Evolutionary conservation across 1,140 invertebrate genomes (phyloP).

Genomic region (Carposina sasakii): DNA sequence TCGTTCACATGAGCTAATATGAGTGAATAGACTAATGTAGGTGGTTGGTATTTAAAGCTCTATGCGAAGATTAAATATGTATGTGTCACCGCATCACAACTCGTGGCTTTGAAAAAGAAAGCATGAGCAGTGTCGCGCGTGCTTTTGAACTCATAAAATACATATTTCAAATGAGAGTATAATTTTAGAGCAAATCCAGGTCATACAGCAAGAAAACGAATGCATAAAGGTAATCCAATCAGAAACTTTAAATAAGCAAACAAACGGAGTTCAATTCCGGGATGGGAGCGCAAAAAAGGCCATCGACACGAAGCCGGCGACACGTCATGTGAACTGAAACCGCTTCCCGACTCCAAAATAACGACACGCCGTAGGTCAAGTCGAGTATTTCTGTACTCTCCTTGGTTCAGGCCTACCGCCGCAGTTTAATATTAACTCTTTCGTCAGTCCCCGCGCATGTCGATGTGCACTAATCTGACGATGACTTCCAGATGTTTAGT

Average conservation of each 20-base stretch:
- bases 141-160: no score
- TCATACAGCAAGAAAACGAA: neutral
- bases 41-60: no score
- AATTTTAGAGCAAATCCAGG: no score
- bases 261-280: no score
- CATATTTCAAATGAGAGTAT: no score
- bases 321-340: constrained; percentile 5
- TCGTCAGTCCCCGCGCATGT: constrained; percentile 47
- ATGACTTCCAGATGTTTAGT: constrained; percentile 30
- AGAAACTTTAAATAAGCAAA: no score
- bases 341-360: constrained; percentile 37
- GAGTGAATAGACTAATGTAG: no score
- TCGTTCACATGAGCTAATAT: no score
- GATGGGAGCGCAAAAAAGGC: constrained; percentile 9
- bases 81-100: no score
- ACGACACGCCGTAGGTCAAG: constrained; percentile 56
- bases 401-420: constrained; percentile 63
- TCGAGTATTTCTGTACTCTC: constrained; percentile 60
- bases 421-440: constrained; percentile 63
- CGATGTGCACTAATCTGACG: constrained; percentile 32
- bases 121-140: no score
- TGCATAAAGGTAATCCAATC: neutral
- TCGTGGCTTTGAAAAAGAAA: no score
- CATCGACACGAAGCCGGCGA: constrained; percentile 15
- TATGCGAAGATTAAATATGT: no score